Base-by-base conservation (phyloP, 2,113 vertebrate species). In the Lates calcarifer region DNA sequence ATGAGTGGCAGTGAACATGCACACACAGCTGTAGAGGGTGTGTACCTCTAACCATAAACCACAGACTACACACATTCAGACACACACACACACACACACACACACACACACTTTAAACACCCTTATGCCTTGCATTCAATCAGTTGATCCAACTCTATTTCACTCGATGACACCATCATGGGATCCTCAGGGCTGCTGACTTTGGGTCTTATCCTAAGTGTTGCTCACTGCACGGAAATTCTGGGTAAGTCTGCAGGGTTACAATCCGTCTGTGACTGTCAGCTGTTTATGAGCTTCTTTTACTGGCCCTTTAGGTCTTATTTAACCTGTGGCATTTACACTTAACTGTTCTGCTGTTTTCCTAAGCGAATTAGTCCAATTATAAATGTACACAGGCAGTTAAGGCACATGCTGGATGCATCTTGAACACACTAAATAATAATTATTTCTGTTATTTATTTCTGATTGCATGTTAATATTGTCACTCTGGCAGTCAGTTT, bases 81-180 rank as follows among this genome's bases (percentile, higher is more conserved):
- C 57, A 73, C 45, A 5, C 14, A 41, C 12, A 41, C 39, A 49
- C 75, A 62, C 47, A 47, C 31, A 66, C 24, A 64, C 65, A 66
- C 69, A 69, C 33, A 75, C 45, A 79, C 76, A 78, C 79, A 65
- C 79, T 86, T 83, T 83, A 90, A 87, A 92, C 77, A 75, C 75
- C 62, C 47, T 49, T 63, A 20, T 74, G 57, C 24, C 20, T 35
- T n/a, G 68, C 61, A 49, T 55, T 51, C 45, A 67, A 55, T 41
- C 72, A 63, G 73, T 75, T 47, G 51, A 72, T 67, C 60, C 31
- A 70, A 35, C 29, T 78, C 13, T 72, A 69, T 82, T 74, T 81
- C 67, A 67, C 73, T 89, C 51, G 81, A 60, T 92, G 90, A 90
- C 82, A 89, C 83, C 87, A 91, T 55, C 87, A 95, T 95, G 94